phyloP scores from a whole-genome alignment of 2,888 invertebrate genomes.

The Agelastica alni region DNA sequence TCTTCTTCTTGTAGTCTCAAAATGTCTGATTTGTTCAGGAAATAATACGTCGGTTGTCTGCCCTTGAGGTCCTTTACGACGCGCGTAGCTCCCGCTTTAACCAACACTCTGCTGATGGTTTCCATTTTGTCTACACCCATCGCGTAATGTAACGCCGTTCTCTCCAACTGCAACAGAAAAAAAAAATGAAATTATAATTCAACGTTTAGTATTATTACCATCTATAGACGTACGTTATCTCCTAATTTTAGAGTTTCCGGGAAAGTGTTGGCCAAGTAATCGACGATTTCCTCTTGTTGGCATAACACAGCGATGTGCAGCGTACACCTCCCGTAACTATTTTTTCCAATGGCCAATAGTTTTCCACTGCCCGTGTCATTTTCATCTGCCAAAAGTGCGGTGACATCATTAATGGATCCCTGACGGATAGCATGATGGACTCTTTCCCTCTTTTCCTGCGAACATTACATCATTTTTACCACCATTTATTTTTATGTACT shows the following conservation, averaged over 20 bases:
- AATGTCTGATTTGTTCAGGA: conserved; percentile 90
- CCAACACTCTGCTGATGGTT: conserved; percentile 76
- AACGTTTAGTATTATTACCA: too few relatives aligned
- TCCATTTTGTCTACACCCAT: conserved; percentile 89
- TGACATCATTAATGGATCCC: conserved; percentile 66
- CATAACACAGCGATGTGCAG: conserved; percentile 86
- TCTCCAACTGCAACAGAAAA: conserved; percentile 69
- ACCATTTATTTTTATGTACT: neutral
- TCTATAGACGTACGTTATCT: conserved; percentile 82
- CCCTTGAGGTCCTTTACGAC: conserved; percentile 86
- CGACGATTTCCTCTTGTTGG: conserved; percentile 80
- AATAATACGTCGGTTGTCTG: conserved; percentile 88
- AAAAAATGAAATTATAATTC: too few relatives aligned
- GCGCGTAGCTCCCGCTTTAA: conserved; percentile 81
- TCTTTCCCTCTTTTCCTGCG: conserved; percentile 75
- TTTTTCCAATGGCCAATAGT: conserved; percentile 65
- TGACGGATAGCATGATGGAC: conserved; percentile 74
- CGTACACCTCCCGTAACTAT: conserved; percentile 74
- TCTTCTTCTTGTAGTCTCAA: conserved; percentile 84
- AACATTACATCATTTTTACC: conserved; percentile 7
- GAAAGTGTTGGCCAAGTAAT: conserved; percentile 72
- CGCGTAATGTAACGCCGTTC: conserved; percentile 87
- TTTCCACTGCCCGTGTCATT: conserved; percentile 61
- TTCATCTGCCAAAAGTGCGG: conserved; percentile 60
- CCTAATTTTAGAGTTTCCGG: conserved; percentile 76